These are phyloP conservation scores for Xenops minutus DNA, from an alignment of 2,797 vertebrate genomes.

Conservation along the genomic window DNA sequence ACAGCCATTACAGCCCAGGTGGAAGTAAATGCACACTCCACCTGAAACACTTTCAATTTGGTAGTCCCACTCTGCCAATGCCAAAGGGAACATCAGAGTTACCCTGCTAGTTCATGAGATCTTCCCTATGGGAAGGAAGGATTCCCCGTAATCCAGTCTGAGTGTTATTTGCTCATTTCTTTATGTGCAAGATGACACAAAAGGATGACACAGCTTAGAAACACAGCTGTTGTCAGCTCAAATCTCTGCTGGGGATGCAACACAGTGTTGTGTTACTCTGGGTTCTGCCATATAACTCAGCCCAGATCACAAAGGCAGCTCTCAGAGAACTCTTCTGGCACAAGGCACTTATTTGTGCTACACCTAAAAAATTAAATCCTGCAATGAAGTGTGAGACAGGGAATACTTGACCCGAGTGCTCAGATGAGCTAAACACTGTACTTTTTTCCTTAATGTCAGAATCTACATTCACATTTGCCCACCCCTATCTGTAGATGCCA, in stretches of 20 bases:
- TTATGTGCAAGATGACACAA: not conserved
- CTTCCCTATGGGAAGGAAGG: not conserved
- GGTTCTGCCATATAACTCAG: accelerated
- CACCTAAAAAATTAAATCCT: not conserved
- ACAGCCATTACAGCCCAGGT: not conserved
- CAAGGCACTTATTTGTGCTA: not conserved
- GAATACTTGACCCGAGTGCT: not conserved
- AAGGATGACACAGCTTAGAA: not conserved
- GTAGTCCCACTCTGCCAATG: not conserved
- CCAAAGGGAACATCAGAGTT: not conserved
- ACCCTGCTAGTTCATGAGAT: not conserved
- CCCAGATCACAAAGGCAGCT: not conserved
- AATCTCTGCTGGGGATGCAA: not conserved
- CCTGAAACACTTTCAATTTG: not conserved
- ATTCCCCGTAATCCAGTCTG: accelerated
- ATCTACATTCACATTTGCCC: not conserved
- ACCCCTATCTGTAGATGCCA: not conserved
- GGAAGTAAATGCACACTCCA: not conserved
- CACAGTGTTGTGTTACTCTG: not conserved
- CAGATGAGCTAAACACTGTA: not conserved
- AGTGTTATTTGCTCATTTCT: not conserved
- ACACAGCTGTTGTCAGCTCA: not conserved
- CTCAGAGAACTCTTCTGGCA: not conserved
- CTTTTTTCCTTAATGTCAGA: not conserved
- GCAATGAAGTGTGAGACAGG: not conserved